These are phyloP conservation scores for Falco cherrug DNA, from an alignment of 2,797 vertebrate species.

Conservation along the genomic window DNA sequence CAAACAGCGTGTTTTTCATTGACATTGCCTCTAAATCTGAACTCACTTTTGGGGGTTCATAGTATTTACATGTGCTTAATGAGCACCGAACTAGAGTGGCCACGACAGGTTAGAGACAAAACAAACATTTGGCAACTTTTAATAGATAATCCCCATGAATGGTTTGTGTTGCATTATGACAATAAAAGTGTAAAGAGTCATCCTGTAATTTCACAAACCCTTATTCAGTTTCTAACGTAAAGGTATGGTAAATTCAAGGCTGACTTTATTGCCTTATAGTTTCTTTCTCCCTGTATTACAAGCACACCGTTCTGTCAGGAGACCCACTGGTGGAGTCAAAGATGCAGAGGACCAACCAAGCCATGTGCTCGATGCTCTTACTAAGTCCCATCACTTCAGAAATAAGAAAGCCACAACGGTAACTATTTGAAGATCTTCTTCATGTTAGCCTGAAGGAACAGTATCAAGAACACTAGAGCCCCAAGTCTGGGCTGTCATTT, in stretches of 20 bases:
- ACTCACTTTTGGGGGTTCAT: background rate
- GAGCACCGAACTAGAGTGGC: background rate
- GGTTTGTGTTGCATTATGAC: background rate
- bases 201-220: background rate
- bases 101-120: background rate
- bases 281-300: background rate
- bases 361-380: background rate
- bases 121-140: background rate
- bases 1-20: background rate
- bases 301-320: background rate
- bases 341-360: background rate
- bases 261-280: background rate
- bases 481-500: background rate
- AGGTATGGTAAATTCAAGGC: background rate
- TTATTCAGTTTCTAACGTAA: background rate
- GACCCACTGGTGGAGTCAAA: background rate
- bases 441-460: background rate
- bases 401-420: background rate
- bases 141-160: fast-evolving
- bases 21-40: background rate
- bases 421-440: background rate
- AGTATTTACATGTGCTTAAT: background rate
- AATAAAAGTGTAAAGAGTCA: background rate
- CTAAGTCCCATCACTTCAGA: background rate
- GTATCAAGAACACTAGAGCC: background rate